Base-by-base conservation (phyloP, 2,113 vertebrate genomes). In the Hassar affinis region DNA sequence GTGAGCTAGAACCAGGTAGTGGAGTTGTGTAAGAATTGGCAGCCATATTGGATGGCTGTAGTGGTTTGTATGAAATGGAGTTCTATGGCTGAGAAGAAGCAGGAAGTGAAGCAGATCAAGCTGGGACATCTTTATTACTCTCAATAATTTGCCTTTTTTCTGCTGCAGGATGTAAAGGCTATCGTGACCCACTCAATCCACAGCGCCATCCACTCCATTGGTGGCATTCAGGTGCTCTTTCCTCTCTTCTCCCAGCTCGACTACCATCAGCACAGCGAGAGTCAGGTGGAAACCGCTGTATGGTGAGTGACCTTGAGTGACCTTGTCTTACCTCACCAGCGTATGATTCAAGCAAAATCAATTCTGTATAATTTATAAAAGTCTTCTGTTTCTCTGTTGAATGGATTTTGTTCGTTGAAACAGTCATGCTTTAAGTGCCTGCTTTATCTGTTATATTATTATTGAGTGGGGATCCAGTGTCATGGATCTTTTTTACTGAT, bases 161-260 rank as follows among this genome's bases (percentile, higher is more conserved):
- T 0, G n/a, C 15, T 83, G 7, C 90, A 99, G 97, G 97, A 97
- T 85, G 97, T 99, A 90, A 98, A 97, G 92, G 97, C 98, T 89
- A 97, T 97, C 27, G 96, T 98, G 86, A 99, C 97, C 27, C 96
- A 98, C 95, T 98, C 97, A 85, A 97, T 99, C 90, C 97, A 98
- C 90, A 98, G 97, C 1, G 97, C 97, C 85, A 96, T 99, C 92
- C 98, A 98, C 92, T 99, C 98, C 59, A 96, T 99, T 5, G 97
- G 97, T 85, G 98, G 97, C 15, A 97, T 99, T 89, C 97, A 99
- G 93, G 97, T 98, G 79, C 96, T 99, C 85, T 98, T 98, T 84
- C 97, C 97, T 38, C 96, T 98, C 69, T 99, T 98, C 90, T 95
- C 96, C 71, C 97, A 98, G 89, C 89, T 99, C 90, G 98, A 99